Evolutionary conservation across 1,140 invertebrate genomes (phyloP), one percentile per base, ranked within the genome.

Genomic region (Hylyphantes graminicola): DNA sequence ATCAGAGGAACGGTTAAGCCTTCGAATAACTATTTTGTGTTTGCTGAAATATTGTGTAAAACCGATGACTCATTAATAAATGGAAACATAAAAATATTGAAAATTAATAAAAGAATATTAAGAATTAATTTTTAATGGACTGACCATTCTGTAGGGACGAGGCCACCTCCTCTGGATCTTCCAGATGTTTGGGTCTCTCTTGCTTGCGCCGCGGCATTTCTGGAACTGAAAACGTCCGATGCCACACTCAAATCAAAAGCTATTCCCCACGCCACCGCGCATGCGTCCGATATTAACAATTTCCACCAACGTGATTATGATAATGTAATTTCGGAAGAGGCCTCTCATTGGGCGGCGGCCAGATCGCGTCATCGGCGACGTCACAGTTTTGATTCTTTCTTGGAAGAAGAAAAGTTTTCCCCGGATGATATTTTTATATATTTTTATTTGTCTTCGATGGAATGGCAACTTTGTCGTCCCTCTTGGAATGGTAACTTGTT

Each of bases 281-380:
- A 82, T 82, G 80, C 80, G 80, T 53, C n/a, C 21, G 75, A 74
- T 82, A 82, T 82, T 82, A 82, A 64, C 80, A 82, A 82, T 82
- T 82, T 82, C 68, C 53, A 72, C 61, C 15, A 70, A 48, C 21
- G 65, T 82, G 48, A 82, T 82, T 82, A 82, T 74, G 68, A 82
- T 82, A 82, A 82, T 82, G 80, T 51, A 65, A 64, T 73, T 73
- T 57, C 68, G n/a, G 19, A 17, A 35, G 48, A 68, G 70, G 8
- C 9, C 55, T 51, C 15, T 57, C 59, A 82, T 82, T 74, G 80
- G 77, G 61, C 70, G 67, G 21, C 17, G 67, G 54, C 21, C 11
- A n/a, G 61, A 59, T 65, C 70, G 74, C 80, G 80, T 82, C 80
- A 82, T 73, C 80, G 8, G 50, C 74, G 80, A 82, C 80, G 80